Evolutionary conservation across 2,113 vertebrate species (phyloP), one percentile per base, ranked within the genome.

Genomic region (Silurus glanis): DNA sequence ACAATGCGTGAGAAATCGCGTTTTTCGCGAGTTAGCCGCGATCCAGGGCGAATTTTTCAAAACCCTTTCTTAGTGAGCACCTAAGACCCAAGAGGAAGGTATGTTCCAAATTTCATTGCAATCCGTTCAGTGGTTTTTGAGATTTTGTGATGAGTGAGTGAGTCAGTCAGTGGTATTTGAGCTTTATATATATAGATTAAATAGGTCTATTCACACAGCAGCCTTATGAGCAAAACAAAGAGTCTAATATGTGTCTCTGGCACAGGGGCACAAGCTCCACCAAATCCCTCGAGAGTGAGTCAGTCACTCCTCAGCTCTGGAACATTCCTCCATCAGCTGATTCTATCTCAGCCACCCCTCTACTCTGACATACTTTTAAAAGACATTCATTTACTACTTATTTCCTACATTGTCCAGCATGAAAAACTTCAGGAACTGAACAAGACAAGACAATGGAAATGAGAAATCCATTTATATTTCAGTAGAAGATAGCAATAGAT

Each of bases 281-380:
- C 37, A 25, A 53, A 28, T 67, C 83, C 74, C 83, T 56, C 53
- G 17, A 58, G 82, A 83, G 82, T 85, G 45, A 85, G 47, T 85
- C 71, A 78, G 59, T 66, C 25, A 51, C 80, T 76, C 78, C 53
- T 59, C 23, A 53, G 72, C 61, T 45, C 72, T 37, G 62, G 72
- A 87, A 84, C 82, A 80, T 87, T 87, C 87, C 62, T 28, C 59
- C 64, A 53, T 83, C 82, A 80, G 86, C 55, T 78, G 75, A 80
- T 83, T 67, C 83, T 45, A 72, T 37, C 78, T 64, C 12, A 45
- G 51, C 51, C n/a, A 56, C 56, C 51, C 71, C 3, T 17, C 25
- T 16, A 23, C 7, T 62, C 61, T 51, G 49, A 80, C 75, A 56
- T 8, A 66, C 80, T 72, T 86, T 88, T n/a, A 79, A 83, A 25